A percentile compares a stretch with the other conserved stretches of the same genome.
Conservation (phyloP, 2,113 vertebrate genomes). For the Corythornis vintsioides region DNA sequence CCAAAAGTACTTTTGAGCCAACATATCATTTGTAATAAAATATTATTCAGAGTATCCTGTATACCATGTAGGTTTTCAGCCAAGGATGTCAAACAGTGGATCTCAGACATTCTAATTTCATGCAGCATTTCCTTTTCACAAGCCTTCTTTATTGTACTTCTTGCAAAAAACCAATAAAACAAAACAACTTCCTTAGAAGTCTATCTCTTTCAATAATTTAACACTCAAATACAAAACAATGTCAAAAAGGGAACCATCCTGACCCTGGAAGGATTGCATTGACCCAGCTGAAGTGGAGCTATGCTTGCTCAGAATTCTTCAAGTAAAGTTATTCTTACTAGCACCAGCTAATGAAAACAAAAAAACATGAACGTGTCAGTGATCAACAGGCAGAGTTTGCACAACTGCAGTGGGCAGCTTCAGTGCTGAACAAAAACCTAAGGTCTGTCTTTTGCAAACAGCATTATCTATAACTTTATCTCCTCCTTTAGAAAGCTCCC, state of each 20-base stretch:
- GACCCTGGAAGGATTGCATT: neutral
- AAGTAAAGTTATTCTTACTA: neutral
- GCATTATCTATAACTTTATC: neutral
- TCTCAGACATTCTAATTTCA: conserved; percentile 45
- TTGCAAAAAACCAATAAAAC: neutral
- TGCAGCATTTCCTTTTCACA: conserved; percentile 23
- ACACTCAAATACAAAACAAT: neutral
- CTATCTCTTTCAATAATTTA: neutral
- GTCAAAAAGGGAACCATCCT: neutral
- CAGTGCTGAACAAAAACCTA: neutral
- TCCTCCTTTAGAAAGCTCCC: neutral
- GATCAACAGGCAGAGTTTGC: neutral
- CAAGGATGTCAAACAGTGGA: conserved; percentile 60
- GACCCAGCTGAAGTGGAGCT: neutral
- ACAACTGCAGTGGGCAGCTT: neutral
- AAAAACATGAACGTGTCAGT: neutral
- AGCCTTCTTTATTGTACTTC: neutral
- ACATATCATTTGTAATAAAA: conserved; percentile 64
- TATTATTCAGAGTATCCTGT: conserved; percentile 50
- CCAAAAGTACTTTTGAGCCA: conserved; percentile 37
- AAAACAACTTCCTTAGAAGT: neutral
- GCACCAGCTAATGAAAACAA: neutral
- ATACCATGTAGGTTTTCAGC: conserved; percentile 66
- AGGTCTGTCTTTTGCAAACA: neutral
- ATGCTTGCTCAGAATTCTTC: neutral